Conservation (phyloP, 2,113 vertebrate species). For the Catharus bicknelli region DNA sequence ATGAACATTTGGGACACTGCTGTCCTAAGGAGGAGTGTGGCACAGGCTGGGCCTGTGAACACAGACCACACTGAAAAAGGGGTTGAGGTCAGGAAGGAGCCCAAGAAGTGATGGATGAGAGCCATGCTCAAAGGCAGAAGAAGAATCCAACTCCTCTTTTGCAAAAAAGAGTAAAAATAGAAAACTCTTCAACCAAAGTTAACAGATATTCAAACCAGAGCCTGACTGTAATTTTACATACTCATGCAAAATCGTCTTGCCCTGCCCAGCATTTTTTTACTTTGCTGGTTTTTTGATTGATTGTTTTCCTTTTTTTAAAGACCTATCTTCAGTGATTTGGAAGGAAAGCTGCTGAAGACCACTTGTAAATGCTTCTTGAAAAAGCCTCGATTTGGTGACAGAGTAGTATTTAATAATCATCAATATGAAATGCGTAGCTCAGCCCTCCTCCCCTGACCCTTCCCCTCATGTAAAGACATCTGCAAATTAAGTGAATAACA, state of each 20-base stretch:
- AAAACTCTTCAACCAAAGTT: neutral
- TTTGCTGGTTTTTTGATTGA: neutral
- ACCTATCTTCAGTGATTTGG: neutral
- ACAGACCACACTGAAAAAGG: neutral
- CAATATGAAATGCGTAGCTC: neutral
- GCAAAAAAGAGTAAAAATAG: neutral
- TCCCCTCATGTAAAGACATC: slow-evolving; percentile 37
- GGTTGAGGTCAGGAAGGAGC: neutral
- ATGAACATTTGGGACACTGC: too few species aligned
- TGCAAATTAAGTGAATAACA: slow-evolving; percentile 41
- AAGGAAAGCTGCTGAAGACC: neutral
- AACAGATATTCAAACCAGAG: neutral
- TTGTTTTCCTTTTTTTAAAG: neutral
- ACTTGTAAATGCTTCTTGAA: neutral
- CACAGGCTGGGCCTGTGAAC: neutral
- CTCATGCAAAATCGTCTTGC: neutral
- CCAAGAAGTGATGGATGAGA: neutral
- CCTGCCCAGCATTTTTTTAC: neutral
- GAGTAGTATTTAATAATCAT: slow-evolving; percentile 27
- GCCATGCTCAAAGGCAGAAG: neutral
- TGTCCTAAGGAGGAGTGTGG: neutral
- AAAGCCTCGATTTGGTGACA: neutral
- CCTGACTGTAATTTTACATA: neutral
- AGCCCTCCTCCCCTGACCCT: slow-evolving; percentile 14
- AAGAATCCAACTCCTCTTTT: neutral